phyloP scores from a whole-genome alignment of 2,888 invertebrate genomes.

The Hirtodrosophila duncani region DNA sequence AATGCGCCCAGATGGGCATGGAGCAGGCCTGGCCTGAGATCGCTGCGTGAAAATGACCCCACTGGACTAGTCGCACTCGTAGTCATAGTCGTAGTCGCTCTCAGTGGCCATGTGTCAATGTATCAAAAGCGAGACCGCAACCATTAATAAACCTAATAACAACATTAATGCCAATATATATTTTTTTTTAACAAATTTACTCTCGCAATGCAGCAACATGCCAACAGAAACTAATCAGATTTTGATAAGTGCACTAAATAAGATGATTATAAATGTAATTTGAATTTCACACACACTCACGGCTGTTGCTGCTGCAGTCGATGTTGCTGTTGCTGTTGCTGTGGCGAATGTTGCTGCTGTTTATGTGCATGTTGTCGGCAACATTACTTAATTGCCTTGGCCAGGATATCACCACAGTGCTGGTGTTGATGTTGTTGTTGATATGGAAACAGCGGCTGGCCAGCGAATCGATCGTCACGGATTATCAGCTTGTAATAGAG shows the following conservation, averaged over 20 bases:
- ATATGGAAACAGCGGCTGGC: no score
- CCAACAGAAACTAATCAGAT: constrained; percentile 66
- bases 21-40: constrained; percentile 19
- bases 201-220: constrained; percentile 11
- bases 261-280: constrained; percentile 76
- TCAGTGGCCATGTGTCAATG: constrained; percentile 21
- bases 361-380: constrained; percentile 27
- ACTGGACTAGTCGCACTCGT: constrained; percentile 1
- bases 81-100: constrained; percentile 24
- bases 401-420: no score
- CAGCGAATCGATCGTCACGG: constrained; percentile 68
- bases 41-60: constrained; percentile 48
- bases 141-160: constrained; percentile 68
- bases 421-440: no score
- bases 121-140: constrained; percentile 45
- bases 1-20: constrained; percentile 36
- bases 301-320: constrained; percentile 53
- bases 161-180: constrained; percentile 60
- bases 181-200: constrained; percentile 47
- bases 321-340: constrained; percentile 42
- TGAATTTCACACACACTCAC: constrained; percentile 61
- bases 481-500: constrained; percentile 66
- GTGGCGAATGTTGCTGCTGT: constrained; percentile 52
- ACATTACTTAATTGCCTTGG: not conserved
- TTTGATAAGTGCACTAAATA: constrained; percentile 76